Conservation (phyloP, 1,140 invertebrate species). For the Penaeus japonicus region DNA sequence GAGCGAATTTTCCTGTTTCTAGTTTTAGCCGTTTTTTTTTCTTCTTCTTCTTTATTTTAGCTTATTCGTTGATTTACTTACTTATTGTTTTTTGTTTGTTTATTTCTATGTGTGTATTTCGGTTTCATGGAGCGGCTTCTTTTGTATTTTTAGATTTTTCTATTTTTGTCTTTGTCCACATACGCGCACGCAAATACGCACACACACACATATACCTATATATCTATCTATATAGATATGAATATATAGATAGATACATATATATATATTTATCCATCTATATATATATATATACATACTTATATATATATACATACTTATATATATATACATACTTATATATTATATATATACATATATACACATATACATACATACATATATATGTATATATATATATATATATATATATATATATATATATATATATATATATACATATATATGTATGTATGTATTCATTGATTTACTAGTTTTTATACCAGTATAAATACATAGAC, state of each 20-base stretch:
- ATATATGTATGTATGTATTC: background rate
- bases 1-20: no score
- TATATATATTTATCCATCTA: background rate
- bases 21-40: no score
- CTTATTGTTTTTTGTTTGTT: no score
- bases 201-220: background rate
- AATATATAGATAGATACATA: background rate
- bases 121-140: no score
- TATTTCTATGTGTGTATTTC: no score
- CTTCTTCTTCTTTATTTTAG: no score
- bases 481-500: background rate
- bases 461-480: background rate
- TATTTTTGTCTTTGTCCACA: no score
- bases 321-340: background rate
- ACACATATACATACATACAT: background rate
- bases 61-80: no score
- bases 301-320: background rate
- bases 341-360: background rate
- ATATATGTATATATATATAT: background rate
- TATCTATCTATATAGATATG: background rate
- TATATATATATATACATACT: background rate
- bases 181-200: no score
- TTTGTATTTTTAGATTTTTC: no score
- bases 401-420: background rate
- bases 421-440: background rate